A percentile compares a stretch with the other conserved stretches of the same genome.
phyloP scores from a whole-genome alignment of 2,113 vertebrate species.

The Acinonyx jubatus region DNA sequence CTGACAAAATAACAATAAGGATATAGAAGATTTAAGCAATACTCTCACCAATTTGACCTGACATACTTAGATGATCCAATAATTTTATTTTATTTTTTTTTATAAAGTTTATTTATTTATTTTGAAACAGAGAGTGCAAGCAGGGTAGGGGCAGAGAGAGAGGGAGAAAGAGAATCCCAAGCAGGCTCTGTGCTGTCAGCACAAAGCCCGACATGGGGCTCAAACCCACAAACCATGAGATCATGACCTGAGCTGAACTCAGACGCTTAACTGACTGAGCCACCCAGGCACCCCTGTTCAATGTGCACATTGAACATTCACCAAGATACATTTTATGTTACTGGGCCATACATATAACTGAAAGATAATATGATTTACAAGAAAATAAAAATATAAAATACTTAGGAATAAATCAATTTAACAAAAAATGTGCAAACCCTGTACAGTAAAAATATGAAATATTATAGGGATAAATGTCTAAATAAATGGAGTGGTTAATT shows the following conservation, averaged over 20 bases:
- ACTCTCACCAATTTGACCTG: neutral
- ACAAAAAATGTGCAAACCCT: neutral
- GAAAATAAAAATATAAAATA: neutral
- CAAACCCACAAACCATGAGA: no score
- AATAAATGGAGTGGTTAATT: neutral
- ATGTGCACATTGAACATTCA: neutral
- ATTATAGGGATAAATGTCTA: neutral
- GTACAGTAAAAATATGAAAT: conserved; percentile 11
- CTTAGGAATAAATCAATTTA: neutral
- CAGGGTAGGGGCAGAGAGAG: no score
- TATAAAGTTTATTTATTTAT: no score
- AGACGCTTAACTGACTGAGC: no score
- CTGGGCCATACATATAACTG: neutral
- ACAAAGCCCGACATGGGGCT: no score
- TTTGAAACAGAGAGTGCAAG: no score
- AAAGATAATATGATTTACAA: conserved; percentile 6
- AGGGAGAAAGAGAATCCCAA: no score
- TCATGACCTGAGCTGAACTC: no score
- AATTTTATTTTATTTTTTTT: neutral
- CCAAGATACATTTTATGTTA: neutral
- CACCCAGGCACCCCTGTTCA: no score
- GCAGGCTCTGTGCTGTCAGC: no score
- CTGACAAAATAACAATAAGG: neutral
- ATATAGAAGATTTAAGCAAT: neutral
- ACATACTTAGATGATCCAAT: neutral